Evolutionary conservation across 2,888 invertebrate genomes (phyloP).

Genomic region (Morpho helenor): DNA sequence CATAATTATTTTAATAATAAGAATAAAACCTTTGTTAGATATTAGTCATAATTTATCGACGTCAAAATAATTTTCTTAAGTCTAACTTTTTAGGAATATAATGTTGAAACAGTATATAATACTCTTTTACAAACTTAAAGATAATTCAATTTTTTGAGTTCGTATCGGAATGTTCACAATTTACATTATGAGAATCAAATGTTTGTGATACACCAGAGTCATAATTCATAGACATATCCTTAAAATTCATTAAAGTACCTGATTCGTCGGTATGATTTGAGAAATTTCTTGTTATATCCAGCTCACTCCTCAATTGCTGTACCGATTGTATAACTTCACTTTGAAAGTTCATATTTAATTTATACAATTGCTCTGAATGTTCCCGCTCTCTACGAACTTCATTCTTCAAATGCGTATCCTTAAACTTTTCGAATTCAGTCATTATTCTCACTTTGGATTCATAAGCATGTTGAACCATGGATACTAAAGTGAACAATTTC

Average conservation of each 20-base stretch:
- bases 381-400: constrained; percentile 65
- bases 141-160: too few species aligned
- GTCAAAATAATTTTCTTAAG: too few species aligned
- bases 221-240: constrained; percentile 52
- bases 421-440: constrained; percentile 67
- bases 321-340: constrained; percentile 68
- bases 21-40: constrained; percentile 8
- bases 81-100: too few species aligned
- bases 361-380: constrained; percentile 68
- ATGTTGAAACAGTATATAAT: too few species aligned
- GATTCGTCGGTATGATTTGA: constrained; percentile 42
- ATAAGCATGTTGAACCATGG: constrained; percentile 70
- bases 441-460: constrained; percentile 70
- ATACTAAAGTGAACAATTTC: constrained; percentile 62
- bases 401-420: constrained; percentile 63
- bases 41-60: too few species aligned
- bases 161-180: too few species aligned
- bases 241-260: constrained; percentile 32
- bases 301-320: constrained; percentile 63
- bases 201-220: constrained; percentile 34
- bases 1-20: constrained; percentile 10
- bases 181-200: constrained; percentile 8
- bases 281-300: constrained; percentile 58
- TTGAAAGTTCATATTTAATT: constrained; percentile 70
- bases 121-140: too few species aligned